phyloP scores from a whole-genome alignment of 2,113 vertebrate species.

The Pteruthius melanotis region DNA sequence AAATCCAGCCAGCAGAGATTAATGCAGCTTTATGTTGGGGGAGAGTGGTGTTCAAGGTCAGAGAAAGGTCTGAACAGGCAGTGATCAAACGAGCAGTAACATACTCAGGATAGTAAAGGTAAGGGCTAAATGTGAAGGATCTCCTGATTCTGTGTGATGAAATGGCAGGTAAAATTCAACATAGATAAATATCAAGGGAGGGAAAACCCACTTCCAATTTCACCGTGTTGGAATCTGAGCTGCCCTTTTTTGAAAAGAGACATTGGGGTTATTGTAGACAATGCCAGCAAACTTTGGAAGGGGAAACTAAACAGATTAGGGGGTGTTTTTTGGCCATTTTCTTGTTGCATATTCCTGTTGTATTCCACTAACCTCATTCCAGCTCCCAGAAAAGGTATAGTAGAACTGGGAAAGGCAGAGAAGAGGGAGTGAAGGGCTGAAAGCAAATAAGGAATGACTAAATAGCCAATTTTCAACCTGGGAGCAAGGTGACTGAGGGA shows the following conservation, averaged over 20 bases:
- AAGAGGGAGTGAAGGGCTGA: background rate
- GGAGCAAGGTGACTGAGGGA: background rate
- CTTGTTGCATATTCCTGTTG: background rate
- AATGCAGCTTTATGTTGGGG: background rate
- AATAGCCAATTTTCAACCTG: background rate
- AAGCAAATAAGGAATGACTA: background rate
- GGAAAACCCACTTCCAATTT: background rate
- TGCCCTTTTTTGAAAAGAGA: background rate
- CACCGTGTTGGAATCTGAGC: background rate
- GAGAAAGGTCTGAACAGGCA: background rate
- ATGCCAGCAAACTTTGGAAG: background rate
- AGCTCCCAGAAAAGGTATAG: background rate
- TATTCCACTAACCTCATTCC: background rate
- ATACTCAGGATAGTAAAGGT: background rate
- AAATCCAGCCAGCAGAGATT: background rate
- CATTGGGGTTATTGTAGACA: background rate
- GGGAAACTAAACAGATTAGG: background rate
- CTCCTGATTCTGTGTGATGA: background rate
- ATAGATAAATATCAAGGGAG: background rate
- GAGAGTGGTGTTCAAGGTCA: background rate
- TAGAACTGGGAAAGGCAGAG: background rate
- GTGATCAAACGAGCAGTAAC: background rate
- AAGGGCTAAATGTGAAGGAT: background rate
- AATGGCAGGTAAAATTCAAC: background rate
- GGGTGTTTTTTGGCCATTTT: fast-evolving